Conservation (phyloP, 2,888 invertebrate genomes). For the Latrodectus elegans region DNA sequence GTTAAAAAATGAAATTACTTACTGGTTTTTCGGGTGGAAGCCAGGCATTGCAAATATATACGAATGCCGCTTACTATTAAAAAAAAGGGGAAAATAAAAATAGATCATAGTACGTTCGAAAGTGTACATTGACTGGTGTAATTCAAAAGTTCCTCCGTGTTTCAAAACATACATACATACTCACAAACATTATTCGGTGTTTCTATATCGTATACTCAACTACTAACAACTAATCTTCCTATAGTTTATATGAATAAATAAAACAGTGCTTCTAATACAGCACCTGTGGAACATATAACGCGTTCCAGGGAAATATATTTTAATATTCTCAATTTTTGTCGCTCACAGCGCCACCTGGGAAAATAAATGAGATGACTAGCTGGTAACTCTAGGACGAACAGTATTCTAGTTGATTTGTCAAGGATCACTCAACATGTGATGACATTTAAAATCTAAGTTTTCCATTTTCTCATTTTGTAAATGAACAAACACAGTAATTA, state of each 20-base stretch:
- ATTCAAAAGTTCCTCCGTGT: constrained; percentile 64
- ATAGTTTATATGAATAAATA: constrained; percentile 69
- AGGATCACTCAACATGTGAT: constrained; percentile 53
- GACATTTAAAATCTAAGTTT: constrained; percentile 67
- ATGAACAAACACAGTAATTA: constrained; percentile 59
- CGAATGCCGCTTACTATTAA: constrained; percentile 63
- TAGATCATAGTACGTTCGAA: constrained; percentile 62
- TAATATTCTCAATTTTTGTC: constrained; percentile 32
- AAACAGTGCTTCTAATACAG: constrained; percentile 68
- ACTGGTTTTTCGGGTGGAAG: constrained; percentile 60
- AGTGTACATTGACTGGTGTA: constrained; percentile 62
- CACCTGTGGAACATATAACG: constrained; percentile 64
- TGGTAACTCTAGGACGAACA: constrained; percentile 56
- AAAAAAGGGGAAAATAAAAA: constrained; percentile 65
- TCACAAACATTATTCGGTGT: constrained; percentile 67
- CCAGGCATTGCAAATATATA: constrained; percentile 63
- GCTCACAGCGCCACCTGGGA: constrained; percentile 63
- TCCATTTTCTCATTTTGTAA: constrained; percentile 44
- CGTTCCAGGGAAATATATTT: constrained; percentile 55
- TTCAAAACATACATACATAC: constrained; percentile 69
- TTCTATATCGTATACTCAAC: constrained; percentile 60
- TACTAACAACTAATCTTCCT: constrained; percentile 69
- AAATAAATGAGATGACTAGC: constrained; percentile 59
- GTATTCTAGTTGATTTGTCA: constrained; percentile 63
- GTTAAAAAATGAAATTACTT: constrained; percentile 55